phyloP scores from a whole-genome alignment of 2,888 invertebrate genomes.

The Hemicrepidius hirtus region DNA sequence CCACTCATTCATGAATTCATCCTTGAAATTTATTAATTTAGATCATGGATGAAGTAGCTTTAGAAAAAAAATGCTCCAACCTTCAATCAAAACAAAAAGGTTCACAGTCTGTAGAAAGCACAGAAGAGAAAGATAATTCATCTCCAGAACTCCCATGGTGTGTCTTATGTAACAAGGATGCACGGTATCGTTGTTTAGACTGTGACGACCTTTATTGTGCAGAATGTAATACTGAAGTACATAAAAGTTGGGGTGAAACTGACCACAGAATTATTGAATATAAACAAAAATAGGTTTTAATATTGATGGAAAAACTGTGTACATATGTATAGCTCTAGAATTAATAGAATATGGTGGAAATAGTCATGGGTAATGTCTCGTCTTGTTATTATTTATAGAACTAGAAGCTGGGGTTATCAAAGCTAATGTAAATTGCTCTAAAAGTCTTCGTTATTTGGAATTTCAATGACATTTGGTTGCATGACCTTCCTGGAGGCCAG shows the following conservation, averaged over 20 bases:
- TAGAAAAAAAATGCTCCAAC: slow-evolving; percentile 69
- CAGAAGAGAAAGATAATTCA: slow-evolving; percentile 45
- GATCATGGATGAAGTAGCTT: slow-evolving; percentile 73
- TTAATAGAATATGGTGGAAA: slow-evolving; percentile 14
- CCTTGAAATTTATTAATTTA: slow-evolving; percentile 50
- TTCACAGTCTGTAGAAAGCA: slow-evolving; percentile 33
- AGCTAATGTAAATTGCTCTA: no score
- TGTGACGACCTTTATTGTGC: slow-evolving; percentile 90
- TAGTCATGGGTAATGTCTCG: slow-evolving; percentile 3
- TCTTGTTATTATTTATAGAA: no score
- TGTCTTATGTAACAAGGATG: slow-evolving; percentile 90
- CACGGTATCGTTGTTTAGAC: slow-evolving; percentile 82
- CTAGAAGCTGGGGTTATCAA: no score
- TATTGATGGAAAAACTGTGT: background rate
- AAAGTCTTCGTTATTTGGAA: no score
- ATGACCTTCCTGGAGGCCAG: no score
- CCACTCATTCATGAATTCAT: background rate
- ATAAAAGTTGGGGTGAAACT: slow-evolving; percentile 70
- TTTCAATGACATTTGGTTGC: no score
- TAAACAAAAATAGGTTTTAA: slow-evolving; percentile 55
- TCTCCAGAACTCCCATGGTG: slow-evolving; percentile 84
- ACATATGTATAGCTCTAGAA: slow-evolving; percentile 26
- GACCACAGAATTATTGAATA: slow-evolving; percentile 67
- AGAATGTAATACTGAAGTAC: slow-evolving; percentile 83
- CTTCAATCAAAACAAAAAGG: slow-evolving; percentile 20